These are phyloP conservation scores for Hirtodrosophila histrioides DNA, from an alignment of 2,888 invertebrate genomes.

Conservation along the genomic window DNA sequence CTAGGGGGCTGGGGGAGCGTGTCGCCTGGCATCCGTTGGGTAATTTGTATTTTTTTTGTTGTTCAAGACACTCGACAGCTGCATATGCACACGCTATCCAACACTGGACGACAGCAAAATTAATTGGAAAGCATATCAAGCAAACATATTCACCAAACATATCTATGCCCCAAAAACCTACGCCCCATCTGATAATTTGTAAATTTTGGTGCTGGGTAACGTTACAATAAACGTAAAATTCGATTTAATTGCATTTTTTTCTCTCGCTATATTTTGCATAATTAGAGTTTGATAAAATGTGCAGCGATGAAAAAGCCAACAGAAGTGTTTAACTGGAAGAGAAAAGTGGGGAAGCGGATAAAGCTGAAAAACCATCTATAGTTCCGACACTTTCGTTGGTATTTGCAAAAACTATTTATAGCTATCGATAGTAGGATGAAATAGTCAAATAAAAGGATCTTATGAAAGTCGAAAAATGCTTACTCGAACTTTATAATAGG, in stretches of 20 bases:
- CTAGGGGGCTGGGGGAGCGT: conserved; percentile 9
- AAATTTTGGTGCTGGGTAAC: conserved; percentile 32
- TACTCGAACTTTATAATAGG: no score
- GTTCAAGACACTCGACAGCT: conserved; percentile 40
- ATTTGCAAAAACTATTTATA: no score
- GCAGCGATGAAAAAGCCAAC: conserved; percentile 11
- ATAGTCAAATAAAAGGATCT: no score
- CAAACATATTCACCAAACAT: conserved; percentile 19
- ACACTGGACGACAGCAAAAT: conserved; percentile 49
- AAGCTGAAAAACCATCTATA: no score
- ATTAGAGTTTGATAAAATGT: conserved; percentile 70
- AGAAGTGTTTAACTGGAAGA: conserved; percentile 1
- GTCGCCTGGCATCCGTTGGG: conserved; percentile 21
- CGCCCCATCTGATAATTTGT: conserved; percentile 51
- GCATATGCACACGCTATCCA: conserved; percentile 38
- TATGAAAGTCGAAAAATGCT: no score
- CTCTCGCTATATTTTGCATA: conserved; percentile 69
- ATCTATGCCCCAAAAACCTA: conserved; percentile 10
- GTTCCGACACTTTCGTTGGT: no score
- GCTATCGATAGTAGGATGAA: no score
- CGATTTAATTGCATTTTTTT: conserved; percentile 75
- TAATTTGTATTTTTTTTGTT: conserved; percentile 25
- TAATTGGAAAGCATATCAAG: conserved; percentile 63
- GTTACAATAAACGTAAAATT: conserved; percentile 38
- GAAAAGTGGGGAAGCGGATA: not conserved